Evolutionary conservation across 2,113 vertebrate genomes (phyloP).

Genomic region (Chinchilla lanigera): DNA sequence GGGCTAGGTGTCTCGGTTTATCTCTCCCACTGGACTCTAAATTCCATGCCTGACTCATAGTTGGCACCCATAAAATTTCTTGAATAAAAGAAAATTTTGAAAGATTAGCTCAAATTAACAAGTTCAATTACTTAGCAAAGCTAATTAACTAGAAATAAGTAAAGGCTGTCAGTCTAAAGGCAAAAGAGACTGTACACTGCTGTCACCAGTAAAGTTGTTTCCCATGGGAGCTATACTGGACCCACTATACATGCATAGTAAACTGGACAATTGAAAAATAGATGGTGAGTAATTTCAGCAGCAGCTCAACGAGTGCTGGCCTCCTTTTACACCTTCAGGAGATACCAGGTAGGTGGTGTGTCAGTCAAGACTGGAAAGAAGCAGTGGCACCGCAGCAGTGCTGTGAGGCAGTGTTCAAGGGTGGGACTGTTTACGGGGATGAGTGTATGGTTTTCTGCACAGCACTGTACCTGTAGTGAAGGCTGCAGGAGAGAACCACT

Average conservation of each 20-base stretch:
- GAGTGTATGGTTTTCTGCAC: background rate
- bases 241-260: background rate
- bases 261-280: background rate
- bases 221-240: background rate
- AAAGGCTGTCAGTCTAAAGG: background rate
- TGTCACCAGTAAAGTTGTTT: background rate
- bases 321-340: background rate
- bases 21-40: conserved; percentile 54
- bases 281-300: background rate
- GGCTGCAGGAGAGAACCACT: background rate
- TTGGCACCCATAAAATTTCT: conserved; percentile 5
- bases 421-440: background rate
- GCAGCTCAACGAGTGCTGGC: background rate
- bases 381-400: too few species aligned
- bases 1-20: conserved; percentile 39
- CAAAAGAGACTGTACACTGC: background rate
- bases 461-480: background rate
- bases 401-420: background rate
- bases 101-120: conserved; percentile 30
- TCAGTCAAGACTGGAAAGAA: background rate
- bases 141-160: background rate
- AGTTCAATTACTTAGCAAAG: background rate
- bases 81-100: conserved; percentile 58
- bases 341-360: background rate
- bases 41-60: conserved; percentile 53